These are phyloP conservation scores for Tenualosa thibaudeaui DNA, from an alignment of 2,797 vertebrate species.

Conservation along the genomic window DNA sequence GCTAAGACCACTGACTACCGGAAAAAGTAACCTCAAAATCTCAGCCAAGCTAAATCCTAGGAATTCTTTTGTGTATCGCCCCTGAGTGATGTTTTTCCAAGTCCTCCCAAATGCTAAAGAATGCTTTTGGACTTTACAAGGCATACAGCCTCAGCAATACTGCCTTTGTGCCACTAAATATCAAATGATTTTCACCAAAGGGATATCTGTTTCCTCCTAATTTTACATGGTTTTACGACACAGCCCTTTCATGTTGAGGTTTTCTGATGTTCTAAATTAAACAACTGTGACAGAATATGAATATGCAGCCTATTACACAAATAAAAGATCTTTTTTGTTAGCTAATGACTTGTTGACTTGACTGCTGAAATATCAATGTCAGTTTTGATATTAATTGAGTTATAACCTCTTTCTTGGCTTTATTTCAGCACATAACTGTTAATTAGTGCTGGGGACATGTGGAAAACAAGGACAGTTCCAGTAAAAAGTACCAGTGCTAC, in stretches of 20 bases:
- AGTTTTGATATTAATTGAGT: not conserved
- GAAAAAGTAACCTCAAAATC: conserved; percentile 22
- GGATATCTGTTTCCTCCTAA: conserved; percentile 12
- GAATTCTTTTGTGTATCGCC: conserved; percentile 20
- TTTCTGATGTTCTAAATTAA: conserved; percentile 7
- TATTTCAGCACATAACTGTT: not conserved
- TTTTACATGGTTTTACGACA: not conserved
- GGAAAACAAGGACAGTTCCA: not conserved
- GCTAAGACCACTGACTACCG: conserved; percentile 3
- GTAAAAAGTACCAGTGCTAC: too few species aligned
- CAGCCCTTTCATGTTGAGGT: not conserved
- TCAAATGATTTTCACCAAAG: conserved; percentile 15
- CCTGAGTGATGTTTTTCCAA: conserved; percentile 15
- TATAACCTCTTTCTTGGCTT: not conserved
- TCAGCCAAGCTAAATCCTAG: conserved; percentile 9
- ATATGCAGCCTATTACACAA: not conserved
- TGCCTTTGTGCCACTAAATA: conserved; percentile 1
- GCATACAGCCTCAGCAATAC: not conserved
- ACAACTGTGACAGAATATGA: not conserved
- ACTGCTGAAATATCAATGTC: not conserved
- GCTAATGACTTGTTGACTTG: not conserved
- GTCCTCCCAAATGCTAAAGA: conserved; percentile 17
- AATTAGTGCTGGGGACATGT: not conserved
- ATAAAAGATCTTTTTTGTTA: not conserved
- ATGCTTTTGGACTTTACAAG: conserved; percentile 12